A percentile compares a stretch with the other conserved stretches of the same genome.
Conservation (phyloP, 2,888 invertebrate genomes). For the Drosophila meridionalis region DNA sequence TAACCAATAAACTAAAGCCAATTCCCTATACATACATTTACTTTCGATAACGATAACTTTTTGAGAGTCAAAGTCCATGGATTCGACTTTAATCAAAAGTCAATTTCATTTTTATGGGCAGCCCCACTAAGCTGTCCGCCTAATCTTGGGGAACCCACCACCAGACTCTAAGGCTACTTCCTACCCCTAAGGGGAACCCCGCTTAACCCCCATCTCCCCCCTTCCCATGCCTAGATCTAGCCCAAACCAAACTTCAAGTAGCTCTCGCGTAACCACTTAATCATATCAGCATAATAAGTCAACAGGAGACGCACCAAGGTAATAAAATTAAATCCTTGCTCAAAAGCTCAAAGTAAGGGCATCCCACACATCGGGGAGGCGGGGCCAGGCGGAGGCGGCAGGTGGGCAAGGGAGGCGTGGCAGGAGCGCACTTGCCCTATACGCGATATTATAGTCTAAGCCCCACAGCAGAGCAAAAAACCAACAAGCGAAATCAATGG, state of each 20-base stretch:
- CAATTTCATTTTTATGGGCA: slow-evolving; percentile 39
- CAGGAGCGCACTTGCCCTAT: slow-evolving; percentile 1
- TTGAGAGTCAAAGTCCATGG: background rate
- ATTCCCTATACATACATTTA: too few relatives aligned
- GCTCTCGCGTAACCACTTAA: slow-evolving; percentile 64
- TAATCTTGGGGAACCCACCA: background rate
- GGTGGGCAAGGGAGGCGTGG: background rate
- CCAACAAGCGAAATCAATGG: slow-evolving; percentile 59
- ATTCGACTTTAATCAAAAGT: background rate
- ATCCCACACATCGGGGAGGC: background rate
- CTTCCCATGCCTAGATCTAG: background rate
- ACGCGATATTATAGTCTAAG: slow-evolving; percentile 36
- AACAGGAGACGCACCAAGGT: slow-evolving; percentile 60
- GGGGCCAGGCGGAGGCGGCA: background rate
- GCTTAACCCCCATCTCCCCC: background rate
- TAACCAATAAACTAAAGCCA: too few relatives aligned
- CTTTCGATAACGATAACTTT: slow-evolving; percentile 8
- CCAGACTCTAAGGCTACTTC: background rate
- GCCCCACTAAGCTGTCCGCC: slow-evolving; percentile 13
- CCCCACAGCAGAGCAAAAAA: slow-evolving; percentile 21
- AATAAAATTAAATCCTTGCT: slow-evolving; percentile 80
- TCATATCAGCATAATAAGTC: slow-evolving; percentile 80
- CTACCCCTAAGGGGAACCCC: background rate
- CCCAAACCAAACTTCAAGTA: slow-evolving; percentile 34
- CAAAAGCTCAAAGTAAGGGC: slow-evolving; percentile 28